A percentile compares a stretch with the other conserved stretches of the same genome.
These are phyloP conservation scores for Saturnia pavonia DNA, from an alignment of 2,888 invertebrate genomes.

Conservation along the genomic window DNA sequence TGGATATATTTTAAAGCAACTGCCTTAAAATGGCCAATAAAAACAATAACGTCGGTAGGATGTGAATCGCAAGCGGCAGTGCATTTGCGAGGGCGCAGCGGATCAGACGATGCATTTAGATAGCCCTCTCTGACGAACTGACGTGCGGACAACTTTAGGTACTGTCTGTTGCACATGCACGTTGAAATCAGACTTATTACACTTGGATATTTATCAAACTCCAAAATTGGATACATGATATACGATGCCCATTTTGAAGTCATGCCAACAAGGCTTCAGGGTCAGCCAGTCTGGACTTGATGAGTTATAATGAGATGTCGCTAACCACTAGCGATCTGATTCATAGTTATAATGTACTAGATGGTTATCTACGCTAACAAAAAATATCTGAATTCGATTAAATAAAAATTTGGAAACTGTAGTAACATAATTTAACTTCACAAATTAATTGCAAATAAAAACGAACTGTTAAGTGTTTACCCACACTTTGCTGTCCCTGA, in stretches of 20 bases:
- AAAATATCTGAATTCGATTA: too few species aligned
- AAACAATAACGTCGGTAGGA: conserved; percentile 54
- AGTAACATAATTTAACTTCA: too few species aligned
- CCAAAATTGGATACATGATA: not conserved
- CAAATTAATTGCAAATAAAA: too few species aligned
- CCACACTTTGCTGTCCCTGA: too few species aligned
- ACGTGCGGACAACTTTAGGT: conserved; percentile 2
- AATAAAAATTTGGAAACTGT: too few species aligned
- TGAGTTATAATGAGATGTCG: too few species aligned
- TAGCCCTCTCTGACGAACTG: conserved; percentile 18
- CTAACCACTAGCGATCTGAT: too few species aligned
- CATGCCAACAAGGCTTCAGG: not conserved
- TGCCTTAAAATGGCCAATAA: conserved; percentile 64
- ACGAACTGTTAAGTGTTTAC: too few species aligned
- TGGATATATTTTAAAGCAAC: conserved; percentile 39
- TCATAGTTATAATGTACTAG: too few species aligned
- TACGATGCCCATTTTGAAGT: not conserved
- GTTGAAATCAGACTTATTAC: not conserved
- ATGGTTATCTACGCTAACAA: too few species aligned
- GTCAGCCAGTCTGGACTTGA: not conserved
- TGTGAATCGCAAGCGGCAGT: conserved; percentile 27
- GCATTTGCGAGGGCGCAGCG: conserved; percentile 18
- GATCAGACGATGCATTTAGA: conserved; percentile 23
- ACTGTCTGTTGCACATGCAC: not conserved
- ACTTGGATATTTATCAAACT: not conserved